A percentile compares a stretch with the other conserved stretches of the same genome.
phyloP scores from a whole-genome alignment of 2,888 invertebrate species.

The Altica lythri region DNA sequence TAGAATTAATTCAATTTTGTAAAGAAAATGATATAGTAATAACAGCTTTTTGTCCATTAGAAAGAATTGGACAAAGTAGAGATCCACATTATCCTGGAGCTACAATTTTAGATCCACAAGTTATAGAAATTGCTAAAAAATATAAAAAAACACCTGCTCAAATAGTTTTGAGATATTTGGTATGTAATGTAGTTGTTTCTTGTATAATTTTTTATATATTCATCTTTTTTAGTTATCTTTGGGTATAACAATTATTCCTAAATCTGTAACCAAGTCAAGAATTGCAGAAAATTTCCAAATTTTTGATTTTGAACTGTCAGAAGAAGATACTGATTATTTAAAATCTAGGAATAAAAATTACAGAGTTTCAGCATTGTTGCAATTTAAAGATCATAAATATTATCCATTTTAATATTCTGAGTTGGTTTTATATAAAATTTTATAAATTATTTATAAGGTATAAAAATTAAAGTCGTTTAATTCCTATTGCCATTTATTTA shows the following conservation, averaged over 20 bases:
- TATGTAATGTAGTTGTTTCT: slow-evolving; percentile 45
- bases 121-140: slow-evolving; percentile 63
- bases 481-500: slow-evolving; percentile 20
- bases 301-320: slow-evolving; percentile 73
- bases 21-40: slow-evolving; percentile 66
- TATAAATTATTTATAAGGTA: no score
- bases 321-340: slow-evolving; percentile 70
- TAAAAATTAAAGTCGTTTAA: slow-evolving; percentile 5
- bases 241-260: slow-evolving; percentile 70
- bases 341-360: slow-evolving; percentile 73
- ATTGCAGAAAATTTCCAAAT: slow-evolving; percentile 75
- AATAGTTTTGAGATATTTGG: slow-evolving; percentile 67
- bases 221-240: slow-evolving; percentile 43
- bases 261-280: slow-evolving; percentile 75
- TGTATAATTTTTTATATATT: not conserved
- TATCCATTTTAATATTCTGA: slow-evolving; percentile 51
- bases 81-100: slow-evolving; percentile 61
- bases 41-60: slow-evolving; percentile 77
- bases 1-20: slow-evolving; percentile 70
- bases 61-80: slow-evolving; percentile 59
- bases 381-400: slow-evolving; percentile 51
- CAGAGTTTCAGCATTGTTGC: slow-evolving; percentile 57
- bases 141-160: slow-evolving; percentile 70
- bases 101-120: slow-evolving; percentile 60
- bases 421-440: no score